Conservation (phyloP, 2,888 invertebrate species). For the Xestia sexstrigata region DNA sequence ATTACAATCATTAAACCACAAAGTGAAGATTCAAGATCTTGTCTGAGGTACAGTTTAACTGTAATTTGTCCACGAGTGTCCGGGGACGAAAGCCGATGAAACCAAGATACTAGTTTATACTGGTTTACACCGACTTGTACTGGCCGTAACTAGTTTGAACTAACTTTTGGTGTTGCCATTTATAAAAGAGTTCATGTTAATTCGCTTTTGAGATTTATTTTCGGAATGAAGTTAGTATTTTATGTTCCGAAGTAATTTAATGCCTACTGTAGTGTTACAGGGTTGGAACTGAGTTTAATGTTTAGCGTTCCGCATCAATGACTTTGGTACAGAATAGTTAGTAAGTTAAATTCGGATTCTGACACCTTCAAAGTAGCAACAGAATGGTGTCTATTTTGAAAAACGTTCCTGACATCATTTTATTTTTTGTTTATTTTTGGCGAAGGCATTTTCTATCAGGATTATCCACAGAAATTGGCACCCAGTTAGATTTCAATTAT, state of each 20-base stretch:
- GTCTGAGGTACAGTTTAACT: constrained; percentile 52
- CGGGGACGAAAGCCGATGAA: constrained; percentile 50
- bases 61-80: constrained; percentile 57
- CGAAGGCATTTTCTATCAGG: too few species aligned
- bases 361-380: background rate
- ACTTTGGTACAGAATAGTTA: constrained; percentile 8
- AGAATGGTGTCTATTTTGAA: background rate
- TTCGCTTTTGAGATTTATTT: constrained; percentile 50
- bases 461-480: too few species aligned
- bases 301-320: constrained; percentile 13
- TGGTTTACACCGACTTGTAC: constrained; percentile 48
- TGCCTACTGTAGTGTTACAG: constrained; percentile 25
- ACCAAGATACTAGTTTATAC: constrained; percentile 51
- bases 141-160: constrained; percentile 48
- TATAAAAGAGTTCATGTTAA: constrained; percentile 49
- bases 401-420: background rate
- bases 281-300: constrained; percentile 22
- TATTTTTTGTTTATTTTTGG: background rate
- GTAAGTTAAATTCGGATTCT: background rate
- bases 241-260: constrained; percentile 24
- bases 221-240: constrained; percentile 18
- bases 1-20: constrained; percentile 42
- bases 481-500: too few species aligned
- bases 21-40: constrained; percentile 38
- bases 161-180: constrained; percentile 45